These are phyloP conservation scores for Pagrus major DNA, from an alignment of 2,113 vertebrate genomes.

Conservation along the genomic window DNA sequence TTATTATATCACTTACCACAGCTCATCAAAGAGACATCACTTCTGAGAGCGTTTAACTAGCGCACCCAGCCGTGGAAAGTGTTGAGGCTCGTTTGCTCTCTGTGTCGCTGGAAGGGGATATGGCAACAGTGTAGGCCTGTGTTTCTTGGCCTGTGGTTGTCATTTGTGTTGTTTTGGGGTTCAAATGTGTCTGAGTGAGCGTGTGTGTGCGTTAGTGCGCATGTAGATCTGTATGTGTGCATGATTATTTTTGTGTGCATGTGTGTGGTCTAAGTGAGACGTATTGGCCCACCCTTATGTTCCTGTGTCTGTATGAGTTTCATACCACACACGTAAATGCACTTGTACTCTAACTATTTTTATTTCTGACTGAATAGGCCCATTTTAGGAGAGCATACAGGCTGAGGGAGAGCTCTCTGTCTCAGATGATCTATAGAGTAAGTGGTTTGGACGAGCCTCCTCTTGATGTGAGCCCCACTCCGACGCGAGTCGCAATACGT, in stretches of 20 bases:
- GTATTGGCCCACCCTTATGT: conserved; percentile 51
- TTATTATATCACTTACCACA: conserved; percentile 78
- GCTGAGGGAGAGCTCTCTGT: conserved; percentile 64
- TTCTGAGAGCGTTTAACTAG: conserved; percentile 70
- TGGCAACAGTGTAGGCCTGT: conserved; percentile 54
- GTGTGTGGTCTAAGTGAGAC: conserved; percentile 79
- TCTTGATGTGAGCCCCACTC: conserved; percentile 72
- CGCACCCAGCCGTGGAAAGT: conserved; percentile 67
- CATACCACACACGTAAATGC: conserved; percentile 59
- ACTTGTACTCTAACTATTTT: conserved; percentile 43
- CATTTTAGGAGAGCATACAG: conserved; percentile 51
- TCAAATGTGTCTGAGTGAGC: conserved; percentile 34
- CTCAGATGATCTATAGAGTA: conserved; percentile 77
- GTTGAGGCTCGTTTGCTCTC: conserved; percentile 50
- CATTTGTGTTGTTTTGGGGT: conserved; percentile 60
- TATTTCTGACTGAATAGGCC: conserved; percentile 61
- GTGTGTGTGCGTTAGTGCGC: conserved; percentile 24
- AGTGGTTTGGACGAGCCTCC: conserved; percentile 68
- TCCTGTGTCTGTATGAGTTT: conserved; percentile 62
- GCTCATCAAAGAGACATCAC: conserved; percentile 79
- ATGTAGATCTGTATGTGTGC: conserved; percentile 35
- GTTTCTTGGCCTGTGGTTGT: conserved; percentile 63
- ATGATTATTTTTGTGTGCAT: conserved; percentile 43
- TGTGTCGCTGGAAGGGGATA: conserved; percentile 53
- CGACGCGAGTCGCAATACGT: conserved; percentile 71